Percentiles rank a stretch among this genome's conserved stretches.
Conservation (phyloP, 2,888 invertebrate species). For the Aquatica leii region DNA sequence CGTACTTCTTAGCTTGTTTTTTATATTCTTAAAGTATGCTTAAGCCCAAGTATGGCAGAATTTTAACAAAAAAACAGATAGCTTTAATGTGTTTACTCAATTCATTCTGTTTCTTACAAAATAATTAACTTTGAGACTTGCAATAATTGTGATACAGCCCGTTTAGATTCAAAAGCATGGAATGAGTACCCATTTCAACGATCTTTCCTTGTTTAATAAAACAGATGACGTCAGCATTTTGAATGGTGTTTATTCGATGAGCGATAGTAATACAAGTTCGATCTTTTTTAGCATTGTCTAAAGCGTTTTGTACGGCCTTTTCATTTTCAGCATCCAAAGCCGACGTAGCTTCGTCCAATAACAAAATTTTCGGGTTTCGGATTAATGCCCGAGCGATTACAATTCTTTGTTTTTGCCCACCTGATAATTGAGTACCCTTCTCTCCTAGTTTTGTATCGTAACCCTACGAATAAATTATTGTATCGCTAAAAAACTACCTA, state of each 20-base stretch:
- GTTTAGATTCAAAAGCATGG: constrained; percentile 68
- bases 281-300: constrained; percentile 82
- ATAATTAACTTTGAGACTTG: no score
- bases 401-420: no score
- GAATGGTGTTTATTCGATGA: constrained; percentile 84
- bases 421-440: no score
- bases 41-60: no score
- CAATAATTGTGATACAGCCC: constrained; percentile 72
- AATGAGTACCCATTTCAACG: constrained; percentile 77
- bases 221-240: constrained; percentile 81
- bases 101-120: no score
- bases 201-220: constrained; percentile 75
- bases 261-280: constrained; percentile 89
- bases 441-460: constrained; percentile 83
- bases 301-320: constrained; percentile 87
- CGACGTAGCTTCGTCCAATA: constrained; percentile 89
- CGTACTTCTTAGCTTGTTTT: no score
- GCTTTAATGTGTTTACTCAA: no score
- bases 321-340: constrained; percentile 88
- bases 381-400: constrained; percentile 87
- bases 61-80: no score
- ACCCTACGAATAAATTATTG: constrained; percentile 65
- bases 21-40: no score
- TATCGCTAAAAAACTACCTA: no score
- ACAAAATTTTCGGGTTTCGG: constrained; percentile 77